These are phyloP conservation scores for crab-eating macaque (Macaca fascicularis) DNA, from an alignment of 2,113 vertebrate genomes.

Conservation along the genomic window DNA sequence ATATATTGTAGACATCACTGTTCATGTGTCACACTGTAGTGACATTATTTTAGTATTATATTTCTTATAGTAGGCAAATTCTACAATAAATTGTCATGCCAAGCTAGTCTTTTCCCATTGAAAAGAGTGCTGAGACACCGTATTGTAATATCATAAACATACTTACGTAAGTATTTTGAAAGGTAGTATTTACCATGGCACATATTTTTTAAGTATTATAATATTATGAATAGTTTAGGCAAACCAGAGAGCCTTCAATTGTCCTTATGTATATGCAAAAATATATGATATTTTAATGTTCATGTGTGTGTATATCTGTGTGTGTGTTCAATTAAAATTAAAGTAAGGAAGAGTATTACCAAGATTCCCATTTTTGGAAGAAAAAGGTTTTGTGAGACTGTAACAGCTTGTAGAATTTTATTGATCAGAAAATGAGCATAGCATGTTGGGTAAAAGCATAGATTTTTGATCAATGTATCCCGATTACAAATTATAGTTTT, in stretches of 20 bases:
- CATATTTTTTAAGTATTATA: not conserved
- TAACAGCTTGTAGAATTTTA: not conserved
- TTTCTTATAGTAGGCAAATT: not conserved
- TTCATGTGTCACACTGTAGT: not conserved
- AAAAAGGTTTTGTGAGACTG: not conserved
- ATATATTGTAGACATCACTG: not conserved
- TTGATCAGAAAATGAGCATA: not conserved
- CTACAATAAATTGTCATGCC: not conserved
- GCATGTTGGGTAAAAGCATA: not conserved
- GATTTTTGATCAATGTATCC: not conserved
- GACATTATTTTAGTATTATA: not conserved
- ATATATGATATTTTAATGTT: not conserved
- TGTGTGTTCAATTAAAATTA: not conserved
- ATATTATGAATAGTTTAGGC: not conserved
- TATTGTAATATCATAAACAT: not conserved
- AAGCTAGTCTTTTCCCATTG: not conserved
- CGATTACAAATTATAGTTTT: not conserved
- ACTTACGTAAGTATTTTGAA: not conserved
- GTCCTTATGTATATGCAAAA: not conserved
- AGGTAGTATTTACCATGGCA: not conserved
- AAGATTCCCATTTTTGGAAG: not conserved
- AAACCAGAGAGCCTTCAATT: not conserved
- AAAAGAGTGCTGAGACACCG: not conserved
- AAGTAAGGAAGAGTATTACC: not conserved
- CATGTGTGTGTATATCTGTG: not conserved